These are phyloP conservation scores for Psilopogon haemacephalus DNA, from an alignment of 2,113 vertebrate genomes.

Conservation along the genomic window DNA sequence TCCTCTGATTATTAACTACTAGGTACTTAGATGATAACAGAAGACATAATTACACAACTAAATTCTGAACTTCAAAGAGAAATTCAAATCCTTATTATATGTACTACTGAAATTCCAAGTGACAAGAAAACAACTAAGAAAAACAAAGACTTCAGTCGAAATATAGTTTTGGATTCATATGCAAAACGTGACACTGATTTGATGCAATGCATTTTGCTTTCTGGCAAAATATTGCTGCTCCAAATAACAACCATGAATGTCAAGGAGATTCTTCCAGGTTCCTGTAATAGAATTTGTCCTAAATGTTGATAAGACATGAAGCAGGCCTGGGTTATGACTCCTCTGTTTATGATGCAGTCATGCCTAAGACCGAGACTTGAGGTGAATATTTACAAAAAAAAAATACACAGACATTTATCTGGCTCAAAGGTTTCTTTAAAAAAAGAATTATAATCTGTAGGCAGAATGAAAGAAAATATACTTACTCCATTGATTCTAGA, in stretches of 20 bases:
- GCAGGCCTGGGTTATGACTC: not conserved
- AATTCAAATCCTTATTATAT: not conserved
- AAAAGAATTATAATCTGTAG: not conserved
- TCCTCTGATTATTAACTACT: not conserved
- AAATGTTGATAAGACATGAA: not conserved
- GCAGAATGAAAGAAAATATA: not conserved
- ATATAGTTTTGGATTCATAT: not conserved
- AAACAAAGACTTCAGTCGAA: not conserved
- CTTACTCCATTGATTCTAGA: not conserved
- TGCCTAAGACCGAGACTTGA: not conserved
- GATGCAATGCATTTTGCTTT: slow-evolving; percentile 19
- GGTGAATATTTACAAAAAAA: not conserved
- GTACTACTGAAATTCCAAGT: not conserved
- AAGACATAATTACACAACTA: not conserved
- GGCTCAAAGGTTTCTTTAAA: not conserved
- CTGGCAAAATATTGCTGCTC: slow-evolving; percentile 20
- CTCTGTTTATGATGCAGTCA: not conserved
- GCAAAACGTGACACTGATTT: not conserved
- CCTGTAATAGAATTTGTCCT: not conserved
- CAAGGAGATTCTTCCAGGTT: not conserved
- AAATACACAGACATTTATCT: not conserved
- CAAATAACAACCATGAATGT: not conserved
- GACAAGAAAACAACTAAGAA: not conserved
- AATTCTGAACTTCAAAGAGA: not conserved
- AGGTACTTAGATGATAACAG: not conserved